Evolutionary conservation across 2,888 invertebrate species (phyloP).

Genomic region (Parnassius apollo): DNA sequence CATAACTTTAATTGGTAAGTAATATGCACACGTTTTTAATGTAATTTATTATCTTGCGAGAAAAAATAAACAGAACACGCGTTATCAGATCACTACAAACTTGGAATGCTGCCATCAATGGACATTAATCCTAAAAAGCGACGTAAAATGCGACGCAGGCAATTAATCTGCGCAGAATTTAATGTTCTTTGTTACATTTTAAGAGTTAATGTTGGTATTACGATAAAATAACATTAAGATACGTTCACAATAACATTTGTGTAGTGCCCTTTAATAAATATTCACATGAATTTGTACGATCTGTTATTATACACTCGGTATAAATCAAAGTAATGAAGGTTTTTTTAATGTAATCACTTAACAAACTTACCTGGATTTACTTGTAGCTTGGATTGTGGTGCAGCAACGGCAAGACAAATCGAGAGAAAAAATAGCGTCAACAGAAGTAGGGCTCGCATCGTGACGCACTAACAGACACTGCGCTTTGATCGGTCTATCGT

Average conservation of each 20-base stretch:
- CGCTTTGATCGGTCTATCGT: conserved; percentile 20
- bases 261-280: too few species aligned
- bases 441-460: conserved; percentile 55
- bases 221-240: conserved; percentile 23
- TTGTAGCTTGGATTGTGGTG: conserved; percentile 54
- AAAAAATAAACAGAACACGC: neutral
- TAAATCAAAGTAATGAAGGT: too few species aligned
- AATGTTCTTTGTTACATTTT: conserved; percentile 11
- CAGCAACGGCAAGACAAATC: conserved; percentile 37
- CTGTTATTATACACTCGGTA: too few species aligned
- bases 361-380: conserved; percentile 47
- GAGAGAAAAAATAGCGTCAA: conserved; percentile 33
- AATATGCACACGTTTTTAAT: too few species aligned
- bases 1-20: too few species aligned
- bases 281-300: too few species aligned
- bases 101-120: conserved; percentile 18
- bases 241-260: too few species aligned
- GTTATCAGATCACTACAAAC: neutral
- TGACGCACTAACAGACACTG: conserved; percentile 39
- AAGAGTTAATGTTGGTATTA: neutral
- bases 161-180: conserved; percentile 17
- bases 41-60: too few species aligned
- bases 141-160: conserved; percentile 10
- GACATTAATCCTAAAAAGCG: conserved; percentile 17
- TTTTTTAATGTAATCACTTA: too few species aligned